These are phyloP conservation scores for Aurelia sp. DNA, from an alignment of 30 jellyfish, hydroid and myxozoan species.

Conservation along the genomic window DNA sequence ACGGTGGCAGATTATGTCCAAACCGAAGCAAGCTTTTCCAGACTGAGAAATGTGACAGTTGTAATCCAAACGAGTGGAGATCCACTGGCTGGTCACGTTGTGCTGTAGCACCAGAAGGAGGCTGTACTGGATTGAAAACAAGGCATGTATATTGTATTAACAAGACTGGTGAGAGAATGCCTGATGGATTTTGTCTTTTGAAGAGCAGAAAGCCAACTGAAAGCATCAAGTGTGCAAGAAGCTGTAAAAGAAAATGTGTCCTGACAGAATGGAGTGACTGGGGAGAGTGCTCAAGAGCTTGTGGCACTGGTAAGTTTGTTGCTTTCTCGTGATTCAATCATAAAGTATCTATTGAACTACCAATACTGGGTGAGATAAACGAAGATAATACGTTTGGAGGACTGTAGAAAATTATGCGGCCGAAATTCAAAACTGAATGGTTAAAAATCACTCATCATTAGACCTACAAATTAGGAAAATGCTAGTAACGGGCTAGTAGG, in stretches of 20 bases:
- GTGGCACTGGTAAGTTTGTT: constrained; percentile 63
- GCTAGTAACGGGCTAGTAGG: too few species aligned
- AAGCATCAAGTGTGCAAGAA: constrained; percentile 19
- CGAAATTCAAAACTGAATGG: too few species aligned
- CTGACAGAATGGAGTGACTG: constrained; percentile 61
- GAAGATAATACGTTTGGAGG: too few species aligned
- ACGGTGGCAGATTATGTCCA: constrained; percentile 60
- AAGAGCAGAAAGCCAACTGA: constrained; percentile 50
- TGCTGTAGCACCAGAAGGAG: constrained; percentile 10
- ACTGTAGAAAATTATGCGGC: too few species aligned
- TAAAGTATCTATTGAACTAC: too few species aligned
- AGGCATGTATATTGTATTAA: constrained; percentile 48
- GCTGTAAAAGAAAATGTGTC: constrained; percentile 28
- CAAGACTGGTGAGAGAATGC: constrained; percentile 4
- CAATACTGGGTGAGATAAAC: too few species aligned
- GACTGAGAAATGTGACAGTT: constrained; percentile 19
- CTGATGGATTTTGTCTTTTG: constrained; percentile 52
- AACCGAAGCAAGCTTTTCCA: constrained; percentile 9
- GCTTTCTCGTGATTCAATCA: neutral
- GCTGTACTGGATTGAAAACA: constrained; percentile 59
- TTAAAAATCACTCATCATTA: too few species aligned
- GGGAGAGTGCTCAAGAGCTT: constrained; percentile 59
- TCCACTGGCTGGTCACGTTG: constrained; percentile 51
- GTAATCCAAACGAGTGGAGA: constrained; percentile 49
- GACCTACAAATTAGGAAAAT: too few species aligned